Conservation (phyloP, 2,113 vertebrate genomes). For the Nothoprocta perdicaria region DNA sequence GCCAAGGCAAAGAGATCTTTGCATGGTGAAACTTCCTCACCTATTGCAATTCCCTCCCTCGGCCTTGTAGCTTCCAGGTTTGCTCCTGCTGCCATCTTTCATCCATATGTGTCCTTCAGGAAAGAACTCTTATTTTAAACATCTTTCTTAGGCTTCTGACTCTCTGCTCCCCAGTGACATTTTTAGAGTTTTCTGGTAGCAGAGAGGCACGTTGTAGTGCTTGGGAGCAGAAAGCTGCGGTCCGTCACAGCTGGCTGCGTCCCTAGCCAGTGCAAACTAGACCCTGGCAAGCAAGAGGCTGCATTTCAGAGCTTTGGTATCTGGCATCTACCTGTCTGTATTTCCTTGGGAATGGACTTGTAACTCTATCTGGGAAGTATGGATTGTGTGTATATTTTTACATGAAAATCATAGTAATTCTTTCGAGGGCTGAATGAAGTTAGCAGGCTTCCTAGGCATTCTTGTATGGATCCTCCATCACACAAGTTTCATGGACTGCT, state of each 20-base stretch:
- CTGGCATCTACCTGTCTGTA: not conserved
- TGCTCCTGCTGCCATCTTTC: not conserved
- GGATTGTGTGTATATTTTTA: not conserved
- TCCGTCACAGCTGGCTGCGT: not conserved
- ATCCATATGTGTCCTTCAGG: not conserved
- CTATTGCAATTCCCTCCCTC: not conserved
- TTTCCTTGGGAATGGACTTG: not conserved
- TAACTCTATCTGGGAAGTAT: not conserved
- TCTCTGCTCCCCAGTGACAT: not conserved
- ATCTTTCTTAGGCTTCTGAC: not conserved
- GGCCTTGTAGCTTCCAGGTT: not conserved
- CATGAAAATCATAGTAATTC: not conserved
- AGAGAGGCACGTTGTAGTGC: not conserved
- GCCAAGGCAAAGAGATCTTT: not conserved
- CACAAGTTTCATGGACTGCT: not conserved
- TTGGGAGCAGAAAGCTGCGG: not conserved
- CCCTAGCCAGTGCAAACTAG: not conserved
- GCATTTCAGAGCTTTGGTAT: not conserved
- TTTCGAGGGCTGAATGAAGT: not conserved
- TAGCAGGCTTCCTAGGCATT: not conserved
- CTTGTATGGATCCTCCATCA: not conserved
- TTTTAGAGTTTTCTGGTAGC: not conserved
- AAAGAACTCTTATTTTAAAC: not conserved
- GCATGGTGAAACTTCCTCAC: not conserved
- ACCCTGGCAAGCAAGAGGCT: not conserved